Evolutionary conservation across 2,113 vertebrate species (phyloP).

Genomic region (Dasyurus viverrinus): DNA sequence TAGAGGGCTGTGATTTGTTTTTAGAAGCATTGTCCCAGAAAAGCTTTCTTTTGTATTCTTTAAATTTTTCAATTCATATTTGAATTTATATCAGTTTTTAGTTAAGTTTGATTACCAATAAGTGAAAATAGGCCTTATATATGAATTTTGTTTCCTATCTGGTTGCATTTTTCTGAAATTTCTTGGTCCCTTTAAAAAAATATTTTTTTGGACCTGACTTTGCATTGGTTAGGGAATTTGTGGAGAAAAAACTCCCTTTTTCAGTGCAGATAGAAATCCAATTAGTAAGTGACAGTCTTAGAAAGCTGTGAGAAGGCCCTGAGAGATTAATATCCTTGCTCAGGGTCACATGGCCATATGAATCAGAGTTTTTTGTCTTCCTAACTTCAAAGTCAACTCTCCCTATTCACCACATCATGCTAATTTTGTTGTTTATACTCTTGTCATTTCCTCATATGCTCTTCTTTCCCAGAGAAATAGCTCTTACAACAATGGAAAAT

Average conservation of each 20-base stretch:
- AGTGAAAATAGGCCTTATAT: constrained; percentile 1
- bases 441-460: background rate
- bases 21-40: background rate
- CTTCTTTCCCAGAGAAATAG: background rate
- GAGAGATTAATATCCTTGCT: background rate
- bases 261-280: background rate
- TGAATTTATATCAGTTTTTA: constrained; percentile 6
- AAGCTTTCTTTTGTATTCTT: background rate
- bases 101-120: constrained; percentile 6
- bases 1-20: background rate
- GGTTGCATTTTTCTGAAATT: background rate
- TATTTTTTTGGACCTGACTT: background rate
- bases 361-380: background rate
- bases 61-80: background rate
- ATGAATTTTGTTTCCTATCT: background rate
- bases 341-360: background rate
- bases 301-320: background rate
- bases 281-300: background rate
- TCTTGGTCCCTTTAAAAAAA: background rate
- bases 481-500: background rate
- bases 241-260: background rate
- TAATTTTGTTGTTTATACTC: background rate
- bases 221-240: background rate
- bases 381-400: background rate
- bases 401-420: background rate